phyloP scores from a whole-genome alignment of 2,888 invertebrate species.

The Microctonus aethiopoides region DNA sequence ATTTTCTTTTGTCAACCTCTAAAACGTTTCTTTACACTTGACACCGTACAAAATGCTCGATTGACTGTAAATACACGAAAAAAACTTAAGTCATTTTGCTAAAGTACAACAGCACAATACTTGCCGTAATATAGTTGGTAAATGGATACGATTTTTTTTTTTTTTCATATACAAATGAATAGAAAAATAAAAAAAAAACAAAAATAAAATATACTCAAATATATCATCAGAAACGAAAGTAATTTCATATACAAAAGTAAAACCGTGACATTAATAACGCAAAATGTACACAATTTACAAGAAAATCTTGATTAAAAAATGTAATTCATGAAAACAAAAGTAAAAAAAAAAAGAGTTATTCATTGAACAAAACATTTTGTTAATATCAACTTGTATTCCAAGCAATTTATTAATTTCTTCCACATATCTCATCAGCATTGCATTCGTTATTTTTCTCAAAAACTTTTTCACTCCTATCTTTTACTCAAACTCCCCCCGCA shows the following conservation, averaged over 20 bases:
- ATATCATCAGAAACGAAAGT: neutral
- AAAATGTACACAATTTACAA: neutral
- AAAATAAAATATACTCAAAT: too few relatives aligned
- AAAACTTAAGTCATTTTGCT: neutral
- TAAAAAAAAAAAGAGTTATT: too few relatives aligned
- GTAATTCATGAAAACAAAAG: slow-evolving; percentile 64
- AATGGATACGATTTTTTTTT: slow-evolving; percentile 4
- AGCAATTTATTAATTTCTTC: slow-evolving; percentile 64
- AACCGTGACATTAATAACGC: too few relatives aligned
- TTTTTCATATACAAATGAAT: too few relatives aligned
- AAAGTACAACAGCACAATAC: neutral
- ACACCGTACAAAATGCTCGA: slow-evolving; percentile 14
- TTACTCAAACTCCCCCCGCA: slow-evolving; percentile 28
- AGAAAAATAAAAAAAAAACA: too few relatives aligned
- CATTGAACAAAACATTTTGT: slow-evolving; percentile 47
- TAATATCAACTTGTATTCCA: slow-evolving; percentile 55
- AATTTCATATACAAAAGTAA: neutral
- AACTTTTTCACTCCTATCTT: slow-evolving; percentile 27
- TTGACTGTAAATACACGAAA: neutral
- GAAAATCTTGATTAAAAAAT: slow-evolving; percentile 45
- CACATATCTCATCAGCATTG: slow-evolving; percentile 46
- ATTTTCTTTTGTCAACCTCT: slow-evolving; percentile 27
- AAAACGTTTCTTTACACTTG: neutral
- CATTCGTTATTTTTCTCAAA: neutral
- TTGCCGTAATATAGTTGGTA: neutral